Conservation (phyloP, 2,888 invertebrate species). For the Yponomeuta plumbellus region DNA sequence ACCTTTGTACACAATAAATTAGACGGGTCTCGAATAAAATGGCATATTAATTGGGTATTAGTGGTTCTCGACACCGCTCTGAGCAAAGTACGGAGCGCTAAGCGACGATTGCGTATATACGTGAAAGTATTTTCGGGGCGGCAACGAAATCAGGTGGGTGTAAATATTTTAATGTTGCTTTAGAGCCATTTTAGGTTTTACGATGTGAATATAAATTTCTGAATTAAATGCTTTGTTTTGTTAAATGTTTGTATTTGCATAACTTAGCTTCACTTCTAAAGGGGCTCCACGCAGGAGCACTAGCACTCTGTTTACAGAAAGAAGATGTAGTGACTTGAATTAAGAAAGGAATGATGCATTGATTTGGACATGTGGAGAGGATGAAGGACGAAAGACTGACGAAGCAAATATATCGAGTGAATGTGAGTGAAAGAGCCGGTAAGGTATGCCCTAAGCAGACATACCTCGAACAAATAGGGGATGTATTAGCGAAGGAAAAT, state of each 20-base stretch:
- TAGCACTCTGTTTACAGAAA: no score
- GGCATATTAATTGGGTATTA: slow-evolving; percentile 74
- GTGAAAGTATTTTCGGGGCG: slow-evolving; percentile 42
- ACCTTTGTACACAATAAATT: slow-evolving; percentile 63
- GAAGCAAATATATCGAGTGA: no score
- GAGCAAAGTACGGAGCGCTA: slow-evolving; percentile 36
- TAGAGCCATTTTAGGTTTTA: slow-evolving; percentile 36
- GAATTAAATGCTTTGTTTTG: slow-evolving; percentile 30
- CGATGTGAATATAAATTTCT: slow-evolving; percentile 43
- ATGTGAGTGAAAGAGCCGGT: no score
- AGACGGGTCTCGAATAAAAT: slow-evolving; percentile 57
- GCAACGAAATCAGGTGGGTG: slow-evolving; percentile 53
- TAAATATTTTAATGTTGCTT: slow-evolving; percentile 44
- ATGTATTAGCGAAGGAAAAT: no score
- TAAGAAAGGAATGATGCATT: no score
- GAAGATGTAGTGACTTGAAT: no score
- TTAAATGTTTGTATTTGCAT: slow-evolving; percentile 28
- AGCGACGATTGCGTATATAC: slow-evolving; percentile 38
- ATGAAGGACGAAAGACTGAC: no score
- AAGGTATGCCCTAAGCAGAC: no score
- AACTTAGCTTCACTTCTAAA: not conserved
- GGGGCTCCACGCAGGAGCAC: no score
- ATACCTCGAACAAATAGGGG: no score
- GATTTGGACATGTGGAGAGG: no score
- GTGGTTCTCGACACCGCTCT: slow-evolving; percentile 57